Evolutionary conservation across 2,797 vertebrate genomes (phyloP), one percentile per base, ranked within the genome.

Genomic region (Silurus aristotelis): DNA sequence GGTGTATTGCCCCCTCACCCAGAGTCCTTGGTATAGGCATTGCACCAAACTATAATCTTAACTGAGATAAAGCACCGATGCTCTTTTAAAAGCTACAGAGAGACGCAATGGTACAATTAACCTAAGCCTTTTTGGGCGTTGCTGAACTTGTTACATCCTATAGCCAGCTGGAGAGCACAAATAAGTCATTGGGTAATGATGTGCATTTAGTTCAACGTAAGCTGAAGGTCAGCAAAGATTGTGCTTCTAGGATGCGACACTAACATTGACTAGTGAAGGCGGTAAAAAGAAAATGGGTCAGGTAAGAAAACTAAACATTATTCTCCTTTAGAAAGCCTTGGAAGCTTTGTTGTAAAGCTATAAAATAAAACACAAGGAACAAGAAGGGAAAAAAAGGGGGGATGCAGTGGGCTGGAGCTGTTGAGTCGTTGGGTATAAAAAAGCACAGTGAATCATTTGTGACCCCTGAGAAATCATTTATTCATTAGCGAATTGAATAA

Each of bases 401-500:
- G 19, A 9, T 64, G 55, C 27, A n/a, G 31, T 27, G 61, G 82
- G 73, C 79, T 9, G 8, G 48, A 80, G 60, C 71, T 84, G 86
- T 83, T 86, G 84, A 84, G 83, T 87, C 84, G 83, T 9, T 71
- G 70, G 63, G 31, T 78, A 67, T 84, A 43, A 52, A 87, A 85
- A 84, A 82, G 83, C 84, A 84, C 27, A 14, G 78, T 86, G 91
- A 90, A 90, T 90, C 87, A 92, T 91, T 86, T 83, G 89, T 25
- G 19, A 76, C 90, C 87, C 90, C 84, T 64, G 89, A 91, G 86
- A 90, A 87, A 93, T 94, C 91, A 94, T 92, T 93, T 93, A 94
- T 94, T 94, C 89, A 94, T 93, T 89, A 90, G 85, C 64, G 83
- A 88, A 88, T 90, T 93, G 91, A 94, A 94, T 93, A 92, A 93